phyloP scores from a whole-genome alignment of 53 echinoderm and acorn worm species.

The Antedon mediterranea region DNA sequence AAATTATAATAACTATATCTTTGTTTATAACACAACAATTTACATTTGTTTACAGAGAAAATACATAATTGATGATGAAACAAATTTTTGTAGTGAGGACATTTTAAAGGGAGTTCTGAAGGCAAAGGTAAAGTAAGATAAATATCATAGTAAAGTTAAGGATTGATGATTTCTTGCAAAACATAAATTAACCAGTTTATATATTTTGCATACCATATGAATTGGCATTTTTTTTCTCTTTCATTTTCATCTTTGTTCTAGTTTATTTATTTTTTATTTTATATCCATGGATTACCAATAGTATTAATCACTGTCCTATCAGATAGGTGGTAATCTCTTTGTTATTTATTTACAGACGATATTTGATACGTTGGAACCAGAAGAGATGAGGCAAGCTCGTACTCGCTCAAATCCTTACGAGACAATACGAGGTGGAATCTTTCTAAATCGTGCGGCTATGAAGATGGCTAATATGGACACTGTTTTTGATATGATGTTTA shows the following conservation, averaged over 20 bases:
- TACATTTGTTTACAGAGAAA: conserved; percentile 34
- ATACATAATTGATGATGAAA: conserved; percentile 68
- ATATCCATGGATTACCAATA: too few relatives aligned
- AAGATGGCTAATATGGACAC: conserved; percentile 98
- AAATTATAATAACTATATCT: too few relatives aligned
- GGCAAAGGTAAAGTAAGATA: conserved; percentile 36
- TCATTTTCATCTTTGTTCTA: too few relatives aligned
- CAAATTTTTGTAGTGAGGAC: conserved; percentile 48
- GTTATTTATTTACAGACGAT: conserved; percentile 26
- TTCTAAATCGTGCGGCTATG: conserved; percentile 83
- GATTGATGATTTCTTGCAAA: too few relatives aligned
- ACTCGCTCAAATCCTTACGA: conserved; percentile 91
- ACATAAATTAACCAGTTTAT: too few relatives aligned
- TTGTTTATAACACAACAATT: too few relatives aligned
- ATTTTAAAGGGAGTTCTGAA: conserved; percentile 34
- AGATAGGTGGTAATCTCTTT: too few relatives aligned
- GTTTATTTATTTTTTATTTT: background rate
- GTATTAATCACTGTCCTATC: too few relatives aligned
- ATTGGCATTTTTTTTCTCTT: too few relatives aligned
- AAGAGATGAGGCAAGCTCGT: conserved; percentile 87
- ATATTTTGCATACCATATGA: too few relatives aligned
- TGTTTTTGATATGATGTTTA: conserved; percentile 77
- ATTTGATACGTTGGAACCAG: conserved; percentile 89
- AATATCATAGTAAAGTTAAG: too few relatives aligned
- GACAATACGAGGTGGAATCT: conserved; percentile 81